Conservation (phyloP, 2,797 vertebrate species). For the Rhinatrema bivittatum region DNA sequence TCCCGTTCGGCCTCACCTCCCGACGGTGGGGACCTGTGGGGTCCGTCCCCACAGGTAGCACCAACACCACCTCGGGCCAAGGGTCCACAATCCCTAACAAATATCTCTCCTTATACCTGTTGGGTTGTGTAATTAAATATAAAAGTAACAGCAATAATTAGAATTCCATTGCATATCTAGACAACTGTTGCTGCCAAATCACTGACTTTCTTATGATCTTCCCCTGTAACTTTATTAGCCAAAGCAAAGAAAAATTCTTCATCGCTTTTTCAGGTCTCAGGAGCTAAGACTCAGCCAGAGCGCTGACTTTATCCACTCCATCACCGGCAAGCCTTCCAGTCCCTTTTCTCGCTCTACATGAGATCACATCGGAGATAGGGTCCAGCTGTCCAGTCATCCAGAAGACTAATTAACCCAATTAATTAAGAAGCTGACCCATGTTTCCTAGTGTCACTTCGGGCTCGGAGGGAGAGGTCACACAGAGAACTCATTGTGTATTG, state of each 20-base stretch:
- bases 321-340: constrained; percentile 14
- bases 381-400: constrained; percentile 84
- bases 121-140: too few species aligned
- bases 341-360: constrained; percentile 22
- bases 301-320: constrained; percentile 12
- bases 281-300: constrained; percentile 24
- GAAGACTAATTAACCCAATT: constrained; percentile 84
- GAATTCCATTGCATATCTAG: too few species aligned
- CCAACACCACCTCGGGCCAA: too few species aligned
- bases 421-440: constrained; percentile 66
- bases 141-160: too few species aligned
- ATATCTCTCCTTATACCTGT: too few species aligned
- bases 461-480: constrained; percentile 36
- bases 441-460: constrained; percentile 37
- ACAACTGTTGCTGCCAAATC: too few species aligned
- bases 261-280: neutral
- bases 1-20: too few species aligned
- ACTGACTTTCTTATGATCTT: too few species aligned
- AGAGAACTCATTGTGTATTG: constrained; percentile 24
- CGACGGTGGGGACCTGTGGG: too few species aligned
- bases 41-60: too few species aligned
- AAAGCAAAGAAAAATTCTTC: constrained; percentile 14
- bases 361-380: constrained; percentile 41
- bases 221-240: constrained; percentile 18
- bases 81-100: too few species aligned